phyloP scores from a whole-genome alignment of 92 coral and sea anemone species.

The Metridium senile region DNA sequence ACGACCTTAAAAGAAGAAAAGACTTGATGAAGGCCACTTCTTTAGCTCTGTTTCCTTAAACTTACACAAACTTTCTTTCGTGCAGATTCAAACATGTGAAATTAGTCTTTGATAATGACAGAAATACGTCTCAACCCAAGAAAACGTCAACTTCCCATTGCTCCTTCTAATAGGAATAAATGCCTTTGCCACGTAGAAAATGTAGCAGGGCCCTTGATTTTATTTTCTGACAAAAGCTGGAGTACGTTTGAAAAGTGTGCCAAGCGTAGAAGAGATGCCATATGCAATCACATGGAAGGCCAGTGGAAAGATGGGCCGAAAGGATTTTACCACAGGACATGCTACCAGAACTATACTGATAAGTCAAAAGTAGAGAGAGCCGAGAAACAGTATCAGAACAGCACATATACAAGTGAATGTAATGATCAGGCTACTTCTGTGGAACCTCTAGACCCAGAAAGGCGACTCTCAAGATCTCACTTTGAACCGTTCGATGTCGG shows the following conservation, averaged over 20 bases:
- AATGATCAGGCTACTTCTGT: too few species aligned
- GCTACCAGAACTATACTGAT: slow-evolving; percentile 48
- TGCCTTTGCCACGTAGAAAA: slow-evolving; percentile 45
- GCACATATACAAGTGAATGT: too few species aligned
- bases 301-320: slow-evolving; percentile 46
- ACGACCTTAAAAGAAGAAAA: not conserved
- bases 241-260: slow-evolving; percentile 39
- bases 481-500: slow-evolving; percentile 29
- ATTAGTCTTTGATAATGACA: slow-evolving; percentile 3
- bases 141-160: slow-evolving; percentile 29
- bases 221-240: slow-evolving; percentile 51
- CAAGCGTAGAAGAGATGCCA: slow-evolving; percentile 35
- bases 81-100: slow-evolving; percentile 1
- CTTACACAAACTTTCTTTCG: not conserved
- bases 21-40: too few species aligned
- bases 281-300: slow-evolving; percentile 39
- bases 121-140: slow-evolving; percentile 16
- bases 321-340: slow-evolving; percentile 46
- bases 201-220: slow-evolving; percentile 31
- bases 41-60: not conserved
- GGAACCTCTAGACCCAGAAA: too few species aligned
- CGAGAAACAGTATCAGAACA: too few species aligned
- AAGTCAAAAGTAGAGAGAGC: slow-evolving; percentile 45
- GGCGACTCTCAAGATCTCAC: slow-evolving; percentile 46
- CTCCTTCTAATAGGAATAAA: slow-evolving; percentile 40